Evolutionary conservation across 2,113 vertebrate species (phyloP).

Genomic region (Rhegmatorhina hoffmannsi): DNA sequence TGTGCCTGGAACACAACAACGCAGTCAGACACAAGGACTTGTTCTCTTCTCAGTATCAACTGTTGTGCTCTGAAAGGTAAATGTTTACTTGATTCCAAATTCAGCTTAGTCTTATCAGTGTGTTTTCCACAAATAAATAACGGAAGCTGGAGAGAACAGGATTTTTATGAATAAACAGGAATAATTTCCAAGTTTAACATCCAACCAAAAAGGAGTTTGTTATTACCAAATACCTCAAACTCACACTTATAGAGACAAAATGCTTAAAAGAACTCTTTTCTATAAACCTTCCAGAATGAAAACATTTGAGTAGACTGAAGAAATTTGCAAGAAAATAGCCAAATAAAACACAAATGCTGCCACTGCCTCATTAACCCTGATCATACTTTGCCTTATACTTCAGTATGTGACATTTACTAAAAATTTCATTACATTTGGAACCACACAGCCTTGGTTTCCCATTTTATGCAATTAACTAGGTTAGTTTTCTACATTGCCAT

Average conservation of each 20-base stretch:
- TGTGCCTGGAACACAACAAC: slow-evolving; percentile 84
- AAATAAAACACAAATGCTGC: background rate
- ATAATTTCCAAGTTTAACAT: background rate
- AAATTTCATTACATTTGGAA: background rate
- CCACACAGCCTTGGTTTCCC: background rate
- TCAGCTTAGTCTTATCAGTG: background rate
- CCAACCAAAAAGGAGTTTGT: background rate
- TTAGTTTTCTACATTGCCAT: background rate
- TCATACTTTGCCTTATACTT: background rate
- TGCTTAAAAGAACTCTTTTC: background rate
- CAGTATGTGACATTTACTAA: rapidly evolving
- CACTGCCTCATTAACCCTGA: rapidly evolving
- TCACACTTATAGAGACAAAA: background rate
- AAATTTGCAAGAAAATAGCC: background rate
- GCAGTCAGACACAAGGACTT: slow-evolving; percentile 10
- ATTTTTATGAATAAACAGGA: background rate
- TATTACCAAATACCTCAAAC: rapidly evolving
- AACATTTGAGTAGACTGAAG: background rate
- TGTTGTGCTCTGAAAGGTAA: background rate
- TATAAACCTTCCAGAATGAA: background rate
- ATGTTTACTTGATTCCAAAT: background rate
- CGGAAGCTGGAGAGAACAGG: background rate
- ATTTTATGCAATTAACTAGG: background rate
- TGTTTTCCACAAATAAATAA: background rate
- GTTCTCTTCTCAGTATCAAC: background rate